phyloP scores from a whole-genome alignment of 2,888 invertebrate genomes.

The Ormyrus rosae region DNA sequence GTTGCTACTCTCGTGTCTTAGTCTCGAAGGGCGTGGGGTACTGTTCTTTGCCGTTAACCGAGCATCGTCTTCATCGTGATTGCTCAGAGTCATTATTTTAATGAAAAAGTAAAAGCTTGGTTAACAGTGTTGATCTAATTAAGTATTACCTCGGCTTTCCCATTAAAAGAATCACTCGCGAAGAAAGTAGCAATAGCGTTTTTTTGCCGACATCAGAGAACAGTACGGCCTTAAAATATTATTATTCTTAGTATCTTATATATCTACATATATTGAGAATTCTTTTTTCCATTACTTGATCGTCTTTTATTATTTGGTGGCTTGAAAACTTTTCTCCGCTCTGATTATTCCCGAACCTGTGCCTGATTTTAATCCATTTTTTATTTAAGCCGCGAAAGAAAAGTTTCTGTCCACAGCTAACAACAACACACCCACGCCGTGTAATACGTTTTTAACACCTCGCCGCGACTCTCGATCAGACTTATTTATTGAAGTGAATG shows the following conservation, averaged over 20 bases:
- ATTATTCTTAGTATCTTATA: slow-evolving; percentile 58
- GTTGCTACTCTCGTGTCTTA: slow-evolving; percentile 44
- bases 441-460: slow-evolving; percentile 51
- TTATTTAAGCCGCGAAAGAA: slow-evolving; percentile 26
- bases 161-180: too few relatives aligned
- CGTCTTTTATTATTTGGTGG: slow-evolving; percentile 57
- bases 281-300: slow-evolving; percentile 59
- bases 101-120: too few relatives aligned
- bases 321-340: slow-evolving; percentile 53
- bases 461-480: slow-evolving; percentile 63
- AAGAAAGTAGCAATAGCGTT: too few relatives aligned
- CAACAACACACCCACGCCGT: slow-evolving; percentile 52
- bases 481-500: slow-evolving; percentile 69
- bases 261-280: slow-evolving; percentile 66
- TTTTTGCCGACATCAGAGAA: too few relatives aligned
- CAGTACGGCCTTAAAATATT: too few relatives aligned
- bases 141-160: too few relatives aligned
- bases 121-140: too few relatives aligned
- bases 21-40: slow-evolving; percentile 19
- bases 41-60: too few relatives aligned
- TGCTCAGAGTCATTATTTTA: too few relatives aligned
- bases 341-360: slow-evolving; percentile 31
- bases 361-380: neutral
- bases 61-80: too few relatives aligned
- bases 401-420: slow-evolving; percentile 45